Percentiles rank a stretch among this genome's conserved stretches.
These are phyloP conservation scores for Cinara cedri DNA, from an alignment of 2,888 invertebrate genomes.

Conservation along the genomic window DNA sequence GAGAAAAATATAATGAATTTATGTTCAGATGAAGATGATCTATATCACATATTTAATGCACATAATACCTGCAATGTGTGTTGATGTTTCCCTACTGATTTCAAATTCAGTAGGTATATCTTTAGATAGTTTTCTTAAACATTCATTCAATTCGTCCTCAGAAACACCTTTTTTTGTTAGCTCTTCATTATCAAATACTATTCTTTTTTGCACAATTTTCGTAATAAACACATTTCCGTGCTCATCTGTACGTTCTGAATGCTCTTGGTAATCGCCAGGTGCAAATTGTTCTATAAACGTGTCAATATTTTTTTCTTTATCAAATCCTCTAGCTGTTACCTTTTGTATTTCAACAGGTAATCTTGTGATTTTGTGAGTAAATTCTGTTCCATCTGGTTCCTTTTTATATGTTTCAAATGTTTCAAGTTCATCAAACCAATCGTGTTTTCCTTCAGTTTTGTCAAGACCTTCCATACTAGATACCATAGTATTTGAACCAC, in stretches of 20 bases:
- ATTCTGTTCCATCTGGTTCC: conserved; percentile 65
- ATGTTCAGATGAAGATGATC: conserved; percentile 33
- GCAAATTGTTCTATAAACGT: conserved; percentile 66
- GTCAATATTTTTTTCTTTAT: conserved; percentile 65
- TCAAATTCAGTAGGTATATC: conserved; percentile 16
- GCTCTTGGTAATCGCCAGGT: conserved; percentile 65
- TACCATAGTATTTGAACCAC: conserved; percentile 83
- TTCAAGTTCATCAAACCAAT: conserved; percentile 66
- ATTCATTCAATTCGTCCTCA: conserved; percentile 41
- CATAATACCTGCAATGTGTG: conserved; percentile 39
- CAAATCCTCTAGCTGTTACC: conserved; percentile 66
- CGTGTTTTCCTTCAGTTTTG: conserved; percentile 63
- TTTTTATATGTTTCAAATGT: conserved; percentile 65
- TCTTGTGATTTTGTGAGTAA: conserved; percentile 65
- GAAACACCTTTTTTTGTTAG: conserved; percentile 39
- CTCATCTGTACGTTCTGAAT: conserved; percentile 22
- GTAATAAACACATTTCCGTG: conserved; percentile 30
- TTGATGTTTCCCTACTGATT: conserved; percentile 44
- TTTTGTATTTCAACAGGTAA: conserved; percentile 66
- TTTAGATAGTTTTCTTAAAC: conserved; percentile 47
- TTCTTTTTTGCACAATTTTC: conserved; percentile 44
- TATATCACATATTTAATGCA: conserved; percentile 32
- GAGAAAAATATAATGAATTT: conserved; percentile 32
- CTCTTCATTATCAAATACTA: conserved; percentile 47
- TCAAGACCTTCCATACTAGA: conserved; percentile 77